Evolutionary conservation across 2,888 invertebrate genomes (phyloP), one percentile per base, ranked within the genome.

Genomic region (Dromius quadrimaculatus): DNA sequence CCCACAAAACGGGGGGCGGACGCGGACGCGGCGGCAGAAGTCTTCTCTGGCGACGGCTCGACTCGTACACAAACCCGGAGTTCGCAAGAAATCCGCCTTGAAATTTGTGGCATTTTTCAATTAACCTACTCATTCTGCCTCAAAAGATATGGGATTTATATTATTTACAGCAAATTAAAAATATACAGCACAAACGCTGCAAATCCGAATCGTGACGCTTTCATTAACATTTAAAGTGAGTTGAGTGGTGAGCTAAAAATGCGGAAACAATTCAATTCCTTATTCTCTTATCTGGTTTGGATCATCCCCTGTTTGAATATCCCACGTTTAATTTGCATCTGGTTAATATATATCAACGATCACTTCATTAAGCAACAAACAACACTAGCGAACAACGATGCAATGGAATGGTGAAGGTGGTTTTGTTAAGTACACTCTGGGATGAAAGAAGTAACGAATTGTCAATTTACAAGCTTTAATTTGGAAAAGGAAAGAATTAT

Each of bases 291-390:
- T 54, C 50, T 13, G 13, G 15, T 54, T 28, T 5, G 28, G 8
- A 54, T 54, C 50, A 54, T 54, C 50, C 50, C 50, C 23, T 54
- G 50, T 54, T 54, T 8, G 50, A 54, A 15, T 54, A 28, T 71
- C 63, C 73, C 65, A 50, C 72, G 64, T 63, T 74, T 74, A 65
- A 76, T 76, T 76, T 76, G 75, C 76, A 72, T 73, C 69, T 72
- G 73, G 72, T 75, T 71, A 73, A 73, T 72, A 72, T 73, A 50
- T 65, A 65, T 71, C 72, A 73, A 71, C 72, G 75, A 75, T 75
- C 72, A 72, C 75, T 76, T 75, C 75, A 76, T 76, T 75, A 76
- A 72, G 69, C 72, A 73, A 73, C 74, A 76, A 75, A 75, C 74
- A 74, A 73, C 72, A 50, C 34, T 50, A 65, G 50, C 19, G 50